Conservation (phyloP, 2,797 vertebrate species). For the Nasua narica region DNA sequence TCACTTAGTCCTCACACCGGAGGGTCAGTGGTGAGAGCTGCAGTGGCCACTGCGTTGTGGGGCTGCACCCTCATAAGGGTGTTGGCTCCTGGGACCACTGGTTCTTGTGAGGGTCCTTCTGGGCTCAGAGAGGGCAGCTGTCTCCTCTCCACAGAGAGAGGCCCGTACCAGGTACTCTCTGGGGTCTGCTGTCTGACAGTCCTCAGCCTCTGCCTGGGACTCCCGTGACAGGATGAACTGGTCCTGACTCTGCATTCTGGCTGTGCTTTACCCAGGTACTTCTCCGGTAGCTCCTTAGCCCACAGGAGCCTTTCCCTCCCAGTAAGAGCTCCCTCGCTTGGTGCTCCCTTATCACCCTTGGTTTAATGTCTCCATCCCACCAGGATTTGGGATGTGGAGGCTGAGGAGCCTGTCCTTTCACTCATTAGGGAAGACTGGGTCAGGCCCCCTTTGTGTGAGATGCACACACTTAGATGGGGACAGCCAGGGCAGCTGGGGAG, state of each 20-base stretch:
- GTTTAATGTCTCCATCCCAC: neutral
- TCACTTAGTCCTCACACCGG: neutral
- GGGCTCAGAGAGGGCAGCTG: neutral
- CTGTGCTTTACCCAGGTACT: neutral
- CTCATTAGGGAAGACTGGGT: neutral
- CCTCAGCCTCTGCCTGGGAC: neutral
- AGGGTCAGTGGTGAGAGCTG: neutral
- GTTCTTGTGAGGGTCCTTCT: neutral
- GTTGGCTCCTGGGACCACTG: neutral
- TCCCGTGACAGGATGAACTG: neutral
- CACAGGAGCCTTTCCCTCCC: neutral
- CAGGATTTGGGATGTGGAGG: neutral
- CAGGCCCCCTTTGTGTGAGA: neutral
- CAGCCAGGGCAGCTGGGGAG: too few species aligned
- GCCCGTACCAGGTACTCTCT: neutral
- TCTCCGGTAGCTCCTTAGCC: neutral
- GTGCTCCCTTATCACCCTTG: too few species aligned
- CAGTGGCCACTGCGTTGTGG: neutral
- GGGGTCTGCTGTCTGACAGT: rapidly evolving
- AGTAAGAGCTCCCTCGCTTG: neutral
- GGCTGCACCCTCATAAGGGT: neutral
- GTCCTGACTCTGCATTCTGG: neutral
- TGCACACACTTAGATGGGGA: neutral
- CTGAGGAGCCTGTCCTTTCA: neutral
- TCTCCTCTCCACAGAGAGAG: neutral